Percentiles rank a stretch among this genome's conserved stretches.
Conservation (phyloP, 2,888 invertebrate genomes). For the Troides helena region DNA sequence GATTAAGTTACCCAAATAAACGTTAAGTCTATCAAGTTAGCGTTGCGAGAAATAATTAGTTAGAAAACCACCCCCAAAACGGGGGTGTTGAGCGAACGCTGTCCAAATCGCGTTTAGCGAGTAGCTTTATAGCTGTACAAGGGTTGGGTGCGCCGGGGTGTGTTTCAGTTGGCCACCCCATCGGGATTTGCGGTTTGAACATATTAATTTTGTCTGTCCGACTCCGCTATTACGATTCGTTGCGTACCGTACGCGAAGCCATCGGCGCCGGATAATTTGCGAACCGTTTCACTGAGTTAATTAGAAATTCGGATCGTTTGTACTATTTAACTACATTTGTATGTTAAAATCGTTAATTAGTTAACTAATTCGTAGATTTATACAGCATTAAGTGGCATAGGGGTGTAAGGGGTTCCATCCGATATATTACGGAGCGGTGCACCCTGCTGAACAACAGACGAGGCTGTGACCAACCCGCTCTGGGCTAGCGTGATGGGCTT, state of each 20-base stretch:
- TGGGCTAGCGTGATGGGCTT: too few species aligned
- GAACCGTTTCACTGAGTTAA: slow-evolving; percentile 31
- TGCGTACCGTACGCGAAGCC: background rate
- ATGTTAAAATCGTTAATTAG: too few species aligned
- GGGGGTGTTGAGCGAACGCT: slow-evolving; percentile 31
- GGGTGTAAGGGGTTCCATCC: too few species aligned
- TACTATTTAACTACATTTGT: too few species aligned
- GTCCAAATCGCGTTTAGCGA: slow-evolving; percentile 27
- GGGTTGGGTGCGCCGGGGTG: slow-evolving; percentile 15
- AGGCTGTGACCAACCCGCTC: too few species aligned
- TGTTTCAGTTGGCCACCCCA: slow-evolving; percentile 8
- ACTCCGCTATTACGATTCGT: slow-evolving; percentile 36
- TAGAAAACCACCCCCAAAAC: slow-evolving; percentile 17
- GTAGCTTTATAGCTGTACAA: slow-evolving; percentile 23
- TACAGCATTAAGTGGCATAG: too few species aligned
- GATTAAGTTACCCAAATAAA: too few species aligned
- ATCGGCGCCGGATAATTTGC: slow-evolving; percentile 29
- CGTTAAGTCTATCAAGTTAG: too few species aligned
- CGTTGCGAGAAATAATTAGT: slow-evolving; percentile 10
- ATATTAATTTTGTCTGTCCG: slow-evolving; percentile 33
- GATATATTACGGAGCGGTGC: too few species aligned
- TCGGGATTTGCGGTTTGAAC: slow-evolving; percentile 23
- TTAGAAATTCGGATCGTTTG: slow-evolving; percentile 7
- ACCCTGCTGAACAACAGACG: too few species aligned
- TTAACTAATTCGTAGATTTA: too few species aligned